Evolutionary conservation across 2,113 vertebrate species (phyloP), one percentile per base, ranked within the genome.

Genomic region (Tapirus terrestris): DNA sequence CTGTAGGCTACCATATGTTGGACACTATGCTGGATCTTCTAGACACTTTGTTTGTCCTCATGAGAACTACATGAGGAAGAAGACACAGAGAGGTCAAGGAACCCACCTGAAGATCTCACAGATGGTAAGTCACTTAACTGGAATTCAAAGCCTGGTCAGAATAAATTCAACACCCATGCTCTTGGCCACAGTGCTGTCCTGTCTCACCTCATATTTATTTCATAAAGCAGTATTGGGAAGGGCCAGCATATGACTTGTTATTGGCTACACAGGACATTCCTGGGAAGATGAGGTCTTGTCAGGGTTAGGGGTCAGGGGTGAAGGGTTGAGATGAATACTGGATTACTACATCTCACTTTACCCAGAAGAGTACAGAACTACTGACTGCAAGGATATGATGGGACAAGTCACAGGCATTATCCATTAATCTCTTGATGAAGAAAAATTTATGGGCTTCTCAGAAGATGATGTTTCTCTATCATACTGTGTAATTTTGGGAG

Each of bases 231-330:
- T 39, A 21, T 45, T 68, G 45, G 17, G 25, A 77, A 90, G 10
- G 29, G 11, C 25, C 29, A 61, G 0, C 3, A 3, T 27, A 14
- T 53, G 43, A 61, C 43, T 67, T 83, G 31, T 27, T 73, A 23
- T 25, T 75, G 43, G 2, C 25, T 61, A 21, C 17, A 80, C 25
- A 36, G 29, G 20, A 82, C 5, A 48, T 67, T 82, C 20, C 39
- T 67, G 23, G 23, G 65, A 91, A 89, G 36, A 31, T 45, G 20
- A 75, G 27, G 3, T 80, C 91, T 94, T 87, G 48, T 89, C 58
- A 70, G 10, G 1, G 1, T 70, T 43, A 45, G 67, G 8, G 63
- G 27, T 60, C 43, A 79, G 39, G 23, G 2, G 0, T 53, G 4
- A 91, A 29, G 3, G 0, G 9, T 36, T 45, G 17, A 89, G 53